Evolutionary conservation across 2,888 invertebrate genomes (phyloP).

Genomic region (Hypena proboscidalis): DNA sequence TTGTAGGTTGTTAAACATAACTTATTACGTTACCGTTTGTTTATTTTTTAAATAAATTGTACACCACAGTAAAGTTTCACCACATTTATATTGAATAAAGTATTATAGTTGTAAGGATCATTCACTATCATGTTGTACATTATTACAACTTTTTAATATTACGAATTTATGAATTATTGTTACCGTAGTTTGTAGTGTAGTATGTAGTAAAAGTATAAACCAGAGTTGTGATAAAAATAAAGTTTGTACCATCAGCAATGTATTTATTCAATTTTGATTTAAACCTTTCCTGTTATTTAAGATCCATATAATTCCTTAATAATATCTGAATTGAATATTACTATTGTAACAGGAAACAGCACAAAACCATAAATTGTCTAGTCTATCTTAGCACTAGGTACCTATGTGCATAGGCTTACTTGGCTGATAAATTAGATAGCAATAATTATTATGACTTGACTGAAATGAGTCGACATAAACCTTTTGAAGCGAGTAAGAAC

Average conservation of each 20-base stretch:
- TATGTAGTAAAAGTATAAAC: constrained; percentile 53
- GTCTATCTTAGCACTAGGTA: no score
- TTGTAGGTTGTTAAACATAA: constrained; percentile 61
- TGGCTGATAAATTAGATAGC: no score
- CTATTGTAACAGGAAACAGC: no score
- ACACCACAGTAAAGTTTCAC: constrained; percentile 51
- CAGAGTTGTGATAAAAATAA: constrained; percentile 59
- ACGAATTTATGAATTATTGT: constrained; percentile 81
- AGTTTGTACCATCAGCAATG: constrained; percentile 47
- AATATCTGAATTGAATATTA: no score
- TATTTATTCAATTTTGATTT: constrained; percentile 41
- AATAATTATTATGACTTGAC: no score
- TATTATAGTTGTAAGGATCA: constrained; percentile 70
- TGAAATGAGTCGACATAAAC: no score
- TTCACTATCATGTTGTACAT: constrained; percentile 64
- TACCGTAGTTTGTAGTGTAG: constrained; percentile 77
- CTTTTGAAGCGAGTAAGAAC: no score
- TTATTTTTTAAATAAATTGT: constrained; percentile 46
- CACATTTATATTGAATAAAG: constrained; percentile 58
- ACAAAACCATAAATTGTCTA: no score
- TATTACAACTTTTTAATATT: constrained; percentile 70
- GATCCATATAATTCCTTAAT: constrained; percentile 44
- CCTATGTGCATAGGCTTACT: no score
- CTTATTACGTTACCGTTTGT: constrained; percentile 34
- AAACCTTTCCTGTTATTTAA: constrained; percentile 35